Conservation (phyloP, 64 coral and sea anemone species). For the Porites lutea region DNA sequence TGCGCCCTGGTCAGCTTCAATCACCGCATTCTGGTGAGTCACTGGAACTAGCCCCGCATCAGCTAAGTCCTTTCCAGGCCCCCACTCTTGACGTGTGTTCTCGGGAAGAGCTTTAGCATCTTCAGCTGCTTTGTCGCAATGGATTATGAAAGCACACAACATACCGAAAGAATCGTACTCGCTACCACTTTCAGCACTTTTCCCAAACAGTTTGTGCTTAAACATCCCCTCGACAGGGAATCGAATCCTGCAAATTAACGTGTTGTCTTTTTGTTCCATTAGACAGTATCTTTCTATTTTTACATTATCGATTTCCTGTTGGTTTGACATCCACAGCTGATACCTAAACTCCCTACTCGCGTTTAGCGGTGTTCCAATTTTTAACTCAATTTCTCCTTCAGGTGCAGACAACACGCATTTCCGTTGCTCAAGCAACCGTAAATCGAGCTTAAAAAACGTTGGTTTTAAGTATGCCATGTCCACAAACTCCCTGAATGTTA, state of each 20-base stretch:
- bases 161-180: not conserved
- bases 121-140: not conserved
- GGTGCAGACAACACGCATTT: conserved; percentile 7
- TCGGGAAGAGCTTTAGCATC: conserved; percentile 8
- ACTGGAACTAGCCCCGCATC: not conserved
- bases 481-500: not conserved
- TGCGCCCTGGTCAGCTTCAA: not conserved
- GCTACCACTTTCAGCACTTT: not conserved
- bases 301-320: not conserved
- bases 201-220: not conserved
- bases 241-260: conserved; percentile 15
- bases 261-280: conserved; percentile 21
- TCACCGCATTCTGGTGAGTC: conserved; percentile 7
- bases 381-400: not conserved
- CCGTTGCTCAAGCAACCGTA: not conserved
- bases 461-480: conserved; percentile 7
- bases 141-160: conserved; percentile 17
- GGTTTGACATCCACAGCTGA: conserved; percentile 7
- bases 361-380: not conserved
- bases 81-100: conserved; percentile 16
- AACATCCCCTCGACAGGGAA: not conserved
- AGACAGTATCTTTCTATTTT: conserved; percentile 19
- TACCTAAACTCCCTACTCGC: conserved; percentile 2
- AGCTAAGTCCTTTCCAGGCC: conserved; percentile 5
- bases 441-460: not conserved